Conservation (phyloP, 2,113 vertebrate species). For the Pionites leucogaster region DNA sequence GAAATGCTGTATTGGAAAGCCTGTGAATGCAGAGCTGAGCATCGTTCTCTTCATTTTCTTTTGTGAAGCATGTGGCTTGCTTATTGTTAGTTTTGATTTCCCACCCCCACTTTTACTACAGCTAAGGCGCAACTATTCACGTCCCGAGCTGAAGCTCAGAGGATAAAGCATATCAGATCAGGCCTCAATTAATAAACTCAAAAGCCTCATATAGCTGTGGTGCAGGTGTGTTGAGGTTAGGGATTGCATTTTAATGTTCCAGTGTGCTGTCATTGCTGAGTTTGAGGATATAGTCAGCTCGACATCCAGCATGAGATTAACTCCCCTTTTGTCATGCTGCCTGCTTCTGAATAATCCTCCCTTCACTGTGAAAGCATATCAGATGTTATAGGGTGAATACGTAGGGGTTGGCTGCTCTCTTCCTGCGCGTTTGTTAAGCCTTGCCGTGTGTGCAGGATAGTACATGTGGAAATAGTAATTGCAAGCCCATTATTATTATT, state of each 20-base stretch:
- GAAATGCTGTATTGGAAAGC: background rate
- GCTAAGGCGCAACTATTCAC: background rate
- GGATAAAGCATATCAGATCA: background rate
- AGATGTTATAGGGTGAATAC: background rate
- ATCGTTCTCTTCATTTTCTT: background rate
- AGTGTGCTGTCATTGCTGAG: background rate
- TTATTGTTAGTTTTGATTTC: background rate
- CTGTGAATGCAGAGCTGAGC: background rate
- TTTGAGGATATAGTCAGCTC: background rate
- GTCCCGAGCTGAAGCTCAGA: background rate
- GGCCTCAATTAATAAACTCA: background rate
- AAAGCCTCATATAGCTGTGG: background rate
- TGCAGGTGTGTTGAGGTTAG: constrained; percentile 33
- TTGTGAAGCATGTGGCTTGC: background rate
- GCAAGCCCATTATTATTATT: constrained; percentile 60
- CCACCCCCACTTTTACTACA: background rate
- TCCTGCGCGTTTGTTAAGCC: background rate
- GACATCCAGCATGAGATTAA: background rate
- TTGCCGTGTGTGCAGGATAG: constrained; percentile 12
- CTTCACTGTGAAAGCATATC: background rate
- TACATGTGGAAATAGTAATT: constrained; percentile 63
- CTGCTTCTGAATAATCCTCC: background rate
- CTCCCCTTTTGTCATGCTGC: background rate
- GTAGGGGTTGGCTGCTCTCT: background rate
- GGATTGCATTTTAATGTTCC: background rate